Evolutionary conservation across 2,797 vertebrate genomes (phyloP).

Genomic region (Tauraco hartlaubi): DNA sequence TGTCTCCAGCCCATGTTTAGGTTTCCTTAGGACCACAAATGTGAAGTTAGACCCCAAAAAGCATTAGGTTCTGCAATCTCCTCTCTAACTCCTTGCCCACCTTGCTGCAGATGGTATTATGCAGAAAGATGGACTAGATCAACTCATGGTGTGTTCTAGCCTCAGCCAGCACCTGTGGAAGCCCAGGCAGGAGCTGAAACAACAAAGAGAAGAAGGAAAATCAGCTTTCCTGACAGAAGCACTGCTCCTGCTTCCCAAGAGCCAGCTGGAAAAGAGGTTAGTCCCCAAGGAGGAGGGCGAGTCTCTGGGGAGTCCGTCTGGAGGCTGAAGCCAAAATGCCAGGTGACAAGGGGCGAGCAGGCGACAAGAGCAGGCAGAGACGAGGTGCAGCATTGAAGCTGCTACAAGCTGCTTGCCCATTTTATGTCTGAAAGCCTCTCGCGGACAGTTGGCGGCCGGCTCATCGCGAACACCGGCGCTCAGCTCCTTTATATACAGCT

Average conservation of each 20-base stretch:
- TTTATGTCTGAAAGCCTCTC: background rate
- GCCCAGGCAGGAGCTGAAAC: background rate
- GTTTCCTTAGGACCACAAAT: background rate
- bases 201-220: background rate
- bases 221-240: background rate
- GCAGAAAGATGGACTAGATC: background rate
- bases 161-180: background rate
- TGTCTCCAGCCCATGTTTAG: background rate
- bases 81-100: background rate
- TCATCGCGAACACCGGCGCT: background rate
- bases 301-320: background rate
- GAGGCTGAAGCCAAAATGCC: background rate
- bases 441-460: accelerated
- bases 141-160: background rate
- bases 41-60: background rate
- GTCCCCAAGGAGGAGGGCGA: background rate
- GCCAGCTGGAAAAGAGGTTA: background rate
- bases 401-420: background rate
- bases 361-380: background rate
- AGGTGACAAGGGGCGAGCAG: accelerated
- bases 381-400: background rate
- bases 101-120: background rate
- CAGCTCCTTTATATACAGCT: background rate
- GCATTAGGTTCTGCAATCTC: background rate
- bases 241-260: background rate